These are phyloP conservation scores for Nineta flava DNA, from an alignment of 2,888 invertebrate genomes.

Conservation along the genomic window DNA sequence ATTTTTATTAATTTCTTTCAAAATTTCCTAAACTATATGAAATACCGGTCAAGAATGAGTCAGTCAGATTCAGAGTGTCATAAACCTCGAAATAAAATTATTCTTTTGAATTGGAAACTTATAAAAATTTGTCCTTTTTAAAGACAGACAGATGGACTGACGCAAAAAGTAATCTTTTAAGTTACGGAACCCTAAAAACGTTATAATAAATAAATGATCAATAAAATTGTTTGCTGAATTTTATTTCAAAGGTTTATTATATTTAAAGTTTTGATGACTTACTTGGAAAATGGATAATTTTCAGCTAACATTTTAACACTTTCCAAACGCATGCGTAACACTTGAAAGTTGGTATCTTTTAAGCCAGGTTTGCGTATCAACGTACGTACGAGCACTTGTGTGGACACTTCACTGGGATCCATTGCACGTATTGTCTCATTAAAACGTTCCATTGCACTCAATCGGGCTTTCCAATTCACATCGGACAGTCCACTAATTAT, in stretches of 20 bases:
- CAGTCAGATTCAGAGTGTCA: not conserved
- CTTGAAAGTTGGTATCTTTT: constrained; percentile 85
- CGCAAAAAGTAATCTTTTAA: no score
- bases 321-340: constrained; percentile 67
- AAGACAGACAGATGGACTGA: no score
- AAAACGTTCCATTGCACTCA: constrained; percentile 60
- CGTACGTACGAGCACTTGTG: constrained; percentile 59
- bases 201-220: no score
- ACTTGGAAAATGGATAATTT: constrained; percentile 53
- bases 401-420: constrained; percentile 44
- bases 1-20: constrained; percentile 1
- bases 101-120: no score
- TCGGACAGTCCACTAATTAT: constrained; percentile 49
- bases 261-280: constrained; percentile 20
- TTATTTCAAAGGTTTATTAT: no score
- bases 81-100: no score
- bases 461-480: constrained; percentile 71
- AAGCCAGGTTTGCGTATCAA: constrained; percentile 71
- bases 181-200: no score
- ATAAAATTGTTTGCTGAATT: no score
- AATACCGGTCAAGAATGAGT: not conserved
- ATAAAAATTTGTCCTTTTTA: no score
- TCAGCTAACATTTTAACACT: constrained; percentile 63
- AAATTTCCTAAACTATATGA: not conserved
- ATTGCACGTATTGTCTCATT: constrained; percentile 41